Evolutionary conservation across 2,113 vertebrate genomes (phyloP).

Genomic region (Etheostoma cragini): DNA sequence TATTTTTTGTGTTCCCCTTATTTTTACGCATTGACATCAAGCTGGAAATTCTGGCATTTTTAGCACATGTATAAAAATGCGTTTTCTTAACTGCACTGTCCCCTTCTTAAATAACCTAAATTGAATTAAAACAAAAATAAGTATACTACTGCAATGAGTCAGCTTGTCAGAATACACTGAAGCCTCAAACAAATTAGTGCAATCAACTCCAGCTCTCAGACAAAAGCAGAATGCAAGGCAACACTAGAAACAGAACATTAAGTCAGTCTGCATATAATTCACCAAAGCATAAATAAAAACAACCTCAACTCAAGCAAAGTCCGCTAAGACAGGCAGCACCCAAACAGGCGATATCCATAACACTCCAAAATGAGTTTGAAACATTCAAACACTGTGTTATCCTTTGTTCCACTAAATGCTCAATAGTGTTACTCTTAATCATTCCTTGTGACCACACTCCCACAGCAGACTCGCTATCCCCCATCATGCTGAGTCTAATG

Average conservation of each 20-base stretch:
- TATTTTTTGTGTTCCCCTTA: neutral
- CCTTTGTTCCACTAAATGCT: conserved; percentile 51
- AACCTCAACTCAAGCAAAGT: conserved; percentile 22
- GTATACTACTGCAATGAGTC: neutral
- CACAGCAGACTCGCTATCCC: conserved; percentile 22
- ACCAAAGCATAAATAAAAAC: conserved; percentile 31
- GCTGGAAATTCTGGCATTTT: too few relatives aligned
- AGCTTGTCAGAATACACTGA: conserved; percentile 29
- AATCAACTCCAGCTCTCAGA: conserved; percentile 11
- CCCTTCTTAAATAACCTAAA: too few relatives aligned
- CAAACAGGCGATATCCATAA: conserved; percentile 8
- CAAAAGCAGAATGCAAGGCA: conserved; percentile 37
- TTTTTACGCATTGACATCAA: conserved; percentile 11
- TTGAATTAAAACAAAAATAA: neutral
- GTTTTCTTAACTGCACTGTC: too few relatives aligned
- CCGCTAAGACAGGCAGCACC: conserved; percentile 26
- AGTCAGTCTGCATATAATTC: conserved; percentile 32
- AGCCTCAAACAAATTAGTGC: conserved; percentile 21
- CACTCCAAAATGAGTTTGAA: conserved; percentile 6
- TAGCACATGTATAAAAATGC: too few relatives aligned
- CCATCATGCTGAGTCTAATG: conserved; percentile 40
- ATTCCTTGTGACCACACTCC: conserved; percentile 17
- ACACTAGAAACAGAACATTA: neutral
- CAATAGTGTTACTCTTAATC: conserved; percentile 24
- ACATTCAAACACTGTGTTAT: neutral